Percentiles rank a stretch among this genome's conserved stretches.
Conservation (phyloP, 2,888 invertebrate species). For the Hyposoter dolosus region DNA sequence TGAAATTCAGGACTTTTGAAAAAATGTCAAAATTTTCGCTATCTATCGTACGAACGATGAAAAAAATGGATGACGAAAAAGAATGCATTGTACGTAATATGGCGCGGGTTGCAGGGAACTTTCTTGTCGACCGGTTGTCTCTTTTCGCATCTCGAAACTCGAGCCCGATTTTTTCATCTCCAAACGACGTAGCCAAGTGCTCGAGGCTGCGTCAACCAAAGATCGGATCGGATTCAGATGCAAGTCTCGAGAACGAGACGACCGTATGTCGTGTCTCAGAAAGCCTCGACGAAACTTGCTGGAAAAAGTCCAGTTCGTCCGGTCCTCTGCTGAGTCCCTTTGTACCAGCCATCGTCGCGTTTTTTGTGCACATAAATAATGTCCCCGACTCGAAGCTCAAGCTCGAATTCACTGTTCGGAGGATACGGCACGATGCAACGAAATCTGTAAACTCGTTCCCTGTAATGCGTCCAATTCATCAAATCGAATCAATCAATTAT, state of each 20-base stretch:
- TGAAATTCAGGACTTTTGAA: constrained; percentile 4
- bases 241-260: constrained; percentile 84
- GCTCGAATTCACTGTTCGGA: constrained; percentile 96
- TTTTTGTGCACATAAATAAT: constrained; percentile 96
- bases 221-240: constrained; percentile 78
- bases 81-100: constrained; percentile 10
- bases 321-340: constrained; percentile 95
- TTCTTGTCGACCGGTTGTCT: constrained; percentile 60
- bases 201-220: neutral
- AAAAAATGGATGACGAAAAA: constrained; percentile 2
- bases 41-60: neutral
- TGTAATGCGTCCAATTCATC: constrained; percentile 64
- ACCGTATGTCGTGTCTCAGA: constrained; percentile 84
- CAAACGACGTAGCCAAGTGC: neutral
- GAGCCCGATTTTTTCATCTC: constrained; percentile 6
- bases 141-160: constrained; percentile 56
- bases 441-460: constrained; percentile 88
- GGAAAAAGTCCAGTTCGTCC: constrained; percentile 98
- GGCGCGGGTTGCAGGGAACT: neutral
- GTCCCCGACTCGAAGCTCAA: constrained; percentile 95
- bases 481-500: constrained; percentile 9
- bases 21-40: neutral
- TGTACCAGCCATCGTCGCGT: constrained; percentile 98
- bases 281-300: constrained; percentile 95
- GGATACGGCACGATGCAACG: constrained; percentile 97